Evolutionary conservation across 2,888 invertebrate species (phyloP).

Genomic region (Proisotoma minuta): DNA sequence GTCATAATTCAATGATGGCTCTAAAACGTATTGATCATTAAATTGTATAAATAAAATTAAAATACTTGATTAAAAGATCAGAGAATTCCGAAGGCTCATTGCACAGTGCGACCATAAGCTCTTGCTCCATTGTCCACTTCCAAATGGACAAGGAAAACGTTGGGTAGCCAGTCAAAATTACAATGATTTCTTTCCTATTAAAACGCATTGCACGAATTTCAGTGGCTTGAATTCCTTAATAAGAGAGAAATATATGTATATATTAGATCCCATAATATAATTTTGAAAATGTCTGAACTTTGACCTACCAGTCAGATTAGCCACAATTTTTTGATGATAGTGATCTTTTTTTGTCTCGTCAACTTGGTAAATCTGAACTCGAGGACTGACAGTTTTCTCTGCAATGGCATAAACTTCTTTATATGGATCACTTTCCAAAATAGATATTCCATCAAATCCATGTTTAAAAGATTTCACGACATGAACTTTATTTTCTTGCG

Average conservation of each 20-base stretch:
- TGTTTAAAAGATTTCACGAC: conserved; percentile 31
- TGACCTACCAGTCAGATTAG: conserved; percentile 21
- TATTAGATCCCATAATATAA: background rate
- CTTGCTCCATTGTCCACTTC: conserved; percentile 34
- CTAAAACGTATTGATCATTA: background rate
- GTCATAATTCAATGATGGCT: background rate
- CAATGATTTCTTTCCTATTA: conserved; percentile 33
- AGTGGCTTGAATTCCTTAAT: conserved; percentile 19
- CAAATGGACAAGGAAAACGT: conserved; percentile 36
- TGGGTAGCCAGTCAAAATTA: conserved; percentile 35
- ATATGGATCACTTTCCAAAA: conserved; percentile 32
- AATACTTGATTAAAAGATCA: conserved; percentile 30
- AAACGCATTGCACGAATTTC: conserved; percentile 38
- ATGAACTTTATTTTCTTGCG: background rate
- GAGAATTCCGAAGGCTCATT: conserved; percentile 27
- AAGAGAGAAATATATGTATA: background rate
- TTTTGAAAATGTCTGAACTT: background rate
- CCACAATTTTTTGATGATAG: conserved; percentile 5
- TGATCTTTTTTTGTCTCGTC: conserved; percentile 19
- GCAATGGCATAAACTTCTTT: conserved; percentile 38
- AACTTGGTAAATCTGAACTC: conserved; percentile 29
- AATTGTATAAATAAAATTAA: background rate
- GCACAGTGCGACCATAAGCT: conserved; percentile 26
- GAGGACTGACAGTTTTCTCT: conserved; percentile 29
- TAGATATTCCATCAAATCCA: conserved; percentile 33